phyloP scores from a whole-genome alignment of 1,140 invertebrate species.

The roundworm (Caenorhabditis elegans) region DNA sequence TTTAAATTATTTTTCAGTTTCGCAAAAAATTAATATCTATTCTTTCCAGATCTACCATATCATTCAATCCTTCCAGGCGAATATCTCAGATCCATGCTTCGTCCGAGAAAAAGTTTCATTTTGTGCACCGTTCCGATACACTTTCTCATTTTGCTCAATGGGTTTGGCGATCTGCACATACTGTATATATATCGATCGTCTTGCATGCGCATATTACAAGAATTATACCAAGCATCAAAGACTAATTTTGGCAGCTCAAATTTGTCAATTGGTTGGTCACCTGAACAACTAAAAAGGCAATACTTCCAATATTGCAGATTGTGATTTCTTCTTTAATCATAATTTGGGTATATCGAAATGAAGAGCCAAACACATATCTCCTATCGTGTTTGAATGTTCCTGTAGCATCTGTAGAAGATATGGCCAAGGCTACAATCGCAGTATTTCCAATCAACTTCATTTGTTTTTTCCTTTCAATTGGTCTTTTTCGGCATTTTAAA shows the following conservation, averaged over 20 bases:
- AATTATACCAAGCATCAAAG: not conserved
- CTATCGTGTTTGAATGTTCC: not conserved
- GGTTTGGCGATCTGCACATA: not conserved
- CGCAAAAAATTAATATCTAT: too few relatives aligned
- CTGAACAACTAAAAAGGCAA: too few relatives aligned
- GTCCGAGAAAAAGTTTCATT: not conserved
- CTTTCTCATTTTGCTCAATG: not conserved
- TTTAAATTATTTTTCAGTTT: too few relatives aligned
- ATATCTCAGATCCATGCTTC: not conserved
- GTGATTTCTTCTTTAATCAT: not conserved
- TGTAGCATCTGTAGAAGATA: not conserved
- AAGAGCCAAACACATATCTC: not conserved
- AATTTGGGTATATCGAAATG: not conserved
- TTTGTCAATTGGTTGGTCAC: not conserved
- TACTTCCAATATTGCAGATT: not conserved
- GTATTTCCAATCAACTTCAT: conserved; percentile 4
- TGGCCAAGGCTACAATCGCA: not conserved
- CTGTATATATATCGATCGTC: not conserved
- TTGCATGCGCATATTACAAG: not conserved
- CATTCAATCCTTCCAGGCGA: not conserved
- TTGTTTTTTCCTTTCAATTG: conserved; percentile 7
- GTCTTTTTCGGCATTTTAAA: conserved; percentile 6
- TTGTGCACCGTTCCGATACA: not conserved
- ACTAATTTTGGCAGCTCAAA: not conserved
- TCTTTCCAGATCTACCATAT: not conserved